phyloP scores from a whole-genome alignment of 1,140 invertebrate genomes.

The Cydia strobilella region DNA sequence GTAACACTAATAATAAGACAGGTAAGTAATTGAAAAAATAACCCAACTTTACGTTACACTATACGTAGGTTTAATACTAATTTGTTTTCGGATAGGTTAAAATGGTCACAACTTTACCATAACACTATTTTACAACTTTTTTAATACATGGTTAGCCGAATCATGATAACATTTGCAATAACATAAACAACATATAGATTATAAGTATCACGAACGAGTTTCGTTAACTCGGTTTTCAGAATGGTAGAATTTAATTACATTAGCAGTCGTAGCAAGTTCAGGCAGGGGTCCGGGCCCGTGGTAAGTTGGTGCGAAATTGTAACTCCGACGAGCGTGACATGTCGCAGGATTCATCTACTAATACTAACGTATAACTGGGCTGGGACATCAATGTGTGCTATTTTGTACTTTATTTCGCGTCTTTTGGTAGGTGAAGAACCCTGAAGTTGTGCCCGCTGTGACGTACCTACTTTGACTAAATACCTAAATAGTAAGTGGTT shows the following conservation, averaged over 20 bases:
- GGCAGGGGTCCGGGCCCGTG: background rate
- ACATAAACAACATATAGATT: conserved; percentile 12
- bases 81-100: too few relatives aligned
- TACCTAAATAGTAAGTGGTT: too few relatives aligned
- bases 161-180: too few relatives aligned
- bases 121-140: too few relatives aligned
- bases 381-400: conserved; percentile 6
- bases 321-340: conserved; percentile 22
- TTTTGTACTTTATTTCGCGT: background rate
- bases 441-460: background rate
- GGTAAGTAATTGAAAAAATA: too few relatives aligned
- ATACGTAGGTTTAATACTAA: too few relatives aligned
- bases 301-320: conserved; percentile 19
- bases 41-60: too few relatives aligned
- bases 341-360: conserved; percentile 21
- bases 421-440: background rate
- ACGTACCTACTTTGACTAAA: background rate
- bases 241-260: conserved; percentile 45
- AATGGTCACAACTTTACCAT: too few relatives aligned
- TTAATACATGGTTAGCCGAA: too few relatives aligned
- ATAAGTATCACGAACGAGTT: conserved; percentile 25
- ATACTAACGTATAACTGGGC: conserved; percentile 21
- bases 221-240: conserved; percentile 38
- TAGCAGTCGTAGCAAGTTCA: conserved; percentile 32
- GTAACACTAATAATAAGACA: too few relatives aligned